Evolutionary conservation across 2,797 vertebrate species (phyloP).

Genomic region (Malacoctenus gilli): DNA sequence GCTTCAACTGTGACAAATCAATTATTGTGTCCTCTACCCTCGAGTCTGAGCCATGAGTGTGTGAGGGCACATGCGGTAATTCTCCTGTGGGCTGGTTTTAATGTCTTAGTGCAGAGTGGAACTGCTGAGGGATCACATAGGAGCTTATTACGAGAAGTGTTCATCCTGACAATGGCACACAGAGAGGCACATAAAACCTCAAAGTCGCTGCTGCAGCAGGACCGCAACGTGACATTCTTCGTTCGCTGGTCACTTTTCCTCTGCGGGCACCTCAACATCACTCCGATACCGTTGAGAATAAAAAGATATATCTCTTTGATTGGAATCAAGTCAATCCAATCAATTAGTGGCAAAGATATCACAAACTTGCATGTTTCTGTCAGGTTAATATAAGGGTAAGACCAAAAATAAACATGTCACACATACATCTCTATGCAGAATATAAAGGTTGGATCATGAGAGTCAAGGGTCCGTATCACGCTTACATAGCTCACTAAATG

Average conservation of each 20-base stretch:
- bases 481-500: not conserved
- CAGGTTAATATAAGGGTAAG: no score
- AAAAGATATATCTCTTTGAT: no score
- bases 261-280: not conserved
- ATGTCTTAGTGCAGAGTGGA: constrained; percentile 61
- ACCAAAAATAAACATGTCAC: no score
- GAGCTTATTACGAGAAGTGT: constrained; percentile 70
- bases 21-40: constrained; percentile 67
- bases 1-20: constrained; percentile 67
- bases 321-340: no score
- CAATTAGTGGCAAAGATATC: no score
- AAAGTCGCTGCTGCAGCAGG: constrained; percentile 57
- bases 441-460: no score
- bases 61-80: constrained; percentile 46
- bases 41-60: constrained; percentile 63
- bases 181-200: constrained; percentile 60
- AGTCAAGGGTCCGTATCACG: not conserved
- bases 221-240: constrained; percentile 41
- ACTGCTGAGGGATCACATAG: constrained; percentile 73
- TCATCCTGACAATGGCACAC: constrained; percentile 62
- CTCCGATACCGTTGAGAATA: constrained; percentile 1
- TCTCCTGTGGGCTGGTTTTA: constrained; percentile 66
- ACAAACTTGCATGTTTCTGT: constrained; percentile 15
- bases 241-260: constrained; percentile 22
- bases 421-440: not conserved